Evolutionary conservation across 30 jellyfish, hydroid and myxozoan genomes (phyloP).

Genomic region (Clytia hemisphaerica): DNA sequence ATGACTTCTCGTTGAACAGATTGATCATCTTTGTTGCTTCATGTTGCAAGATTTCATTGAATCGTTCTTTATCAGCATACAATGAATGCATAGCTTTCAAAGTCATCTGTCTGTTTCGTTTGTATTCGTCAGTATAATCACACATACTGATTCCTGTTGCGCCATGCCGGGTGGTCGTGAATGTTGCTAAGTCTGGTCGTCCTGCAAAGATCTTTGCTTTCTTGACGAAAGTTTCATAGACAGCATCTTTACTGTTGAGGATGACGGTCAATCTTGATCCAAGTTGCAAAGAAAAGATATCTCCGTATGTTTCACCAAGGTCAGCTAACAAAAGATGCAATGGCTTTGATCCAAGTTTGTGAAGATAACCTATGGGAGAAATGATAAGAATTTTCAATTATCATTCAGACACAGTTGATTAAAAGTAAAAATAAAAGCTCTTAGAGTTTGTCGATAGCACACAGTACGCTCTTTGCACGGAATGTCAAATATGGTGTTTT

Average conservation of each 20-base stretch:
- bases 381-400: background rate
- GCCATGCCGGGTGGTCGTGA: constrained; percentile 22
- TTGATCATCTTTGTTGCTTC: constrained; percentile 13
- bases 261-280: constrained; percentile 30
- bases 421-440: too few species aligned
- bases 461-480: too few species aligned
- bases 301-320: constrained; percentile 21
- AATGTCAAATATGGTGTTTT: too few species aligned
- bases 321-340: constrained; percentile 2
- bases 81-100: constrained; percentile 6
- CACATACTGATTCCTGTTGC: constrained; percentile 21
- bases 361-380: constrained; percentile 18
- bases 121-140: constrained; percentile 26
- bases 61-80: background rate
- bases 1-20: background rate
- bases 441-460: too few species aligned
- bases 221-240: constrained; percentile 13
- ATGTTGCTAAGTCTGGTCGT: constrained; percentile 38
- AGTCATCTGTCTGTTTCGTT: constrained; percentile 12
- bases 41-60: constrained; percentile 1
- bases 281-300: constrained; percentile 18
- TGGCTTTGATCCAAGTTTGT: constrained; percentile 13
- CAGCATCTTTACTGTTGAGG: constrained; percentile 18
- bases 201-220: constrained; percentile 32
- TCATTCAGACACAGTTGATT: background rate